Conservation (phyloP, 2,113 vertebrate species). For the Pelusios castaneus region DNA sequence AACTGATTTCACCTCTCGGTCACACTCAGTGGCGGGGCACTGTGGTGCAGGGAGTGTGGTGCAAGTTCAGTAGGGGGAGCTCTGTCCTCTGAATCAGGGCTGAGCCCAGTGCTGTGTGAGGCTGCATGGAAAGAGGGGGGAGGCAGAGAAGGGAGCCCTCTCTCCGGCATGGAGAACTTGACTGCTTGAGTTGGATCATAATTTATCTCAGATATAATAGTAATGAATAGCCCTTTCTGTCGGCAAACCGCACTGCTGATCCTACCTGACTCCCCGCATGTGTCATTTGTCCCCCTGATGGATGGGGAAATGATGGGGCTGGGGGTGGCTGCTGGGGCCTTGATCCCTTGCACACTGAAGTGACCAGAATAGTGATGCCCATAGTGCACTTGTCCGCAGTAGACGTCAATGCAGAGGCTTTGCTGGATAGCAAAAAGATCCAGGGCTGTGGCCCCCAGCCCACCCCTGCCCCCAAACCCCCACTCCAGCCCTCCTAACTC, state of each 20-base stretch:
- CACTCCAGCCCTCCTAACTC: too few relatives aligned
- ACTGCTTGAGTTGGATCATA: background rate
- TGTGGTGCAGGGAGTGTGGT: background rate
- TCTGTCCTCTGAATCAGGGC: background rate
- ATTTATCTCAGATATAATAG: background rate
- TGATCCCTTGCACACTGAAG: background rate
- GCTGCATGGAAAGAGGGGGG: background rate
- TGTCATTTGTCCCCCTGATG: background rate
- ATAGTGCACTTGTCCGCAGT: background rate
- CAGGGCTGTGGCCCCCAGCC: too few relatives aligned
- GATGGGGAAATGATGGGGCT: background rate
- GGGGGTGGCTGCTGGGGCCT: background rate
- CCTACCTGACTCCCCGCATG: background rate
- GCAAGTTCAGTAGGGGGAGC: background rate
- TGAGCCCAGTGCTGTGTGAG: background rate
- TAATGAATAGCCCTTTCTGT: background rate
- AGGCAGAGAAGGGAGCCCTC: background rate
- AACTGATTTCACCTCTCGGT: background rate
- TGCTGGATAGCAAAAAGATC: too few relatives aligned
- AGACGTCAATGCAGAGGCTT: too few relatives aligned
- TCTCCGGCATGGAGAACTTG: background rate
- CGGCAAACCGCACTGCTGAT: background rate
- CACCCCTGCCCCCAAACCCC: too few relatives aligned
- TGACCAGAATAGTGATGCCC: background rate
- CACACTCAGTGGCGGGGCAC: background rate